These are phyloP conservation scores for Corella eumyota DNA, from an alignment of 23 tunicate species.

Conservation along the genomic window DNA sequence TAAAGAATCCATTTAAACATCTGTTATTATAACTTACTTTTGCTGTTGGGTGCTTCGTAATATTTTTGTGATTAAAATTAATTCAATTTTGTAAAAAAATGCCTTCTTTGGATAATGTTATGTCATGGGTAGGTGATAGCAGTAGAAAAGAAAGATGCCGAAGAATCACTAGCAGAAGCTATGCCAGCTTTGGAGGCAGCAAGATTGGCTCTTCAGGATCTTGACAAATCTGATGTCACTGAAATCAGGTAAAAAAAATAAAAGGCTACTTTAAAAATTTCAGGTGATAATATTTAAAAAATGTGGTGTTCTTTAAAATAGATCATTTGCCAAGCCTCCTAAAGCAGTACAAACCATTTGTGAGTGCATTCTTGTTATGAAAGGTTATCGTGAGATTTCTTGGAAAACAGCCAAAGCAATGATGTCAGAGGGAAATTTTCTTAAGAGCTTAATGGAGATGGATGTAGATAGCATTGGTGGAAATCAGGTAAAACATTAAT, in stretches of 20 bases:
- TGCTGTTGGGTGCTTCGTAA: too few species aligned
- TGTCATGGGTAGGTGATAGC: constrained; percentile 92
- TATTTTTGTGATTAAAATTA: too few species aligned
- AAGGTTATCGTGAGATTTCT: constrained; percentile 80
- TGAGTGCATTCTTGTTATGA: constrained; percentile 96
- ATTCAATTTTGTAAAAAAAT: too few species aligned
- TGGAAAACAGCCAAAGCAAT: constrained; percentile 99
- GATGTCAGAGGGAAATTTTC: constrained; percentile 99
- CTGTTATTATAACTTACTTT: too few species aligned
- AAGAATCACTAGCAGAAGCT: constrained; percentile 95
- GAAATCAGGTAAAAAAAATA: constrained; percentile 75
- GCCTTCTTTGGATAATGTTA: too few species aligned
- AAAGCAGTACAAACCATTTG: constrained; percentile 96
- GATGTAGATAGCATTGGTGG: constrained; percentile 91
- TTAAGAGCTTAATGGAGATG: constrained; percentile 96
- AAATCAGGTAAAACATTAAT: constrained; percentile 42
- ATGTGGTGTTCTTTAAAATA: too few species aligned
- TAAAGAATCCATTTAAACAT: too few species aligned
- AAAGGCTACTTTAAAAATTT: background rate
- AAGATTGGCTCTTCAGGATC: constrained; percentile 89
- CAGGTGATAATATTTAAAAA: too few species aligned
- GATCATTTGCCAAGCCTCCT: constrained; percentile 99
- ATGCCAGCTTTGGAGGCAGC: constrained; percentile 99
- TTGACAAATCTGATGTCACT: constrained; percentile 98
- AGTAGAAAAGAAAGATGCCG: constrained; percentile 95